Evolutionary conservation across 1,140 invertebrate species (phyloP).

Genomic region (Trichonephila clavipes): DNA sequence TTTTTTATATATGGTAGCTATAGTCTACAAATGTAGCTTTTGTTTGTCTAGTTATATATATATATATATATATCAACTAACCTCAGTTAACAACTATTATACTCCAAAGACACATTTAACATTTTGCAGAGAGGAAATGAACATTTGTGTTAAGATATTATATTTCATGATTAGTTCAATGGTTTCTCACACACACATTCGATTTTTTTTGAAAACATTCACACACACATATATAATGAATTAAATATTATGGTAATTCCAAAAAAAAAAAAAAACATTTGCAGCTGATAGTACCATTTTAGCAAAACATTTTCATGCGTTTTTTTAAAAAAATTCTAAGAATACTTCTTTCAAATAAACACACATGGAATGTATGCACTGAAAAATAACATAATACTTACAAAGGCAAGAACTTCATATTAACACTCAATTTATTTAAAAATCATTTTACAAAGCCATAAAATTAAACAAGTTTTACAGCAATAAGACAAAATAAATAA

Average conservation of each 20-base stretch:
- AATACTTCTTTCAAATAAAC: constrained; percentile 17
- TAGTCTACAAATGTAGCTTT: constrained; percentile 57
- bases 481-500: not conserved
- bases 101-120: constrained; percentile 52
- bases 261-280: not conserved
- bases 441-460: constrained; percentile 10
- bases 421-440: constrained; percentile 29
- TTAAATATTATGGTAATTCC: constrained; percentile 7
- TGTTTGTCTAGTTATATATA: constrained; percentile 47
- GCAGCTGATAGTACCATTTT: not conserved
- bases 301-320: not conserved
- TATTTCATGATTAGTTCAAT: constrained; percentile 32
- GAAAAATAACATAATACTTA: constrained; percentile 28
- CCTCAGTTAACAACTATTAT: constrained; percentile 64
- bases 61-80: constrained; percentile 50
- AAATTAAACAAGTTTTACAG: not conserved
- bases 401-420: constrained; percentile 12
- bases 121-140: constrained; percentile 58
- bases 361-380: constrained; percentile 37
- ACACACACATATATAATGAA: constrained; percentile 32
- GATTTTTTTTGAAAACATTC: constrained; percentile 22
- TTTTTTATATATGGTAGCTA: constrained; percentile 49
- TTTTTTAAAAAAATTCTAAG: not conserved
- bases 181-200: constrained; percentile 26
- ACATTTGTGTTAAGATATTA: constrained; percentile 18